Percentiles rank a stretch among this genome's conserved stretches.
These are phyloP conservation scores for Sturnus vulgaris DNA, from an alignment of 2,113 vertebrate species.

Conservation along the genomic window DNA sequence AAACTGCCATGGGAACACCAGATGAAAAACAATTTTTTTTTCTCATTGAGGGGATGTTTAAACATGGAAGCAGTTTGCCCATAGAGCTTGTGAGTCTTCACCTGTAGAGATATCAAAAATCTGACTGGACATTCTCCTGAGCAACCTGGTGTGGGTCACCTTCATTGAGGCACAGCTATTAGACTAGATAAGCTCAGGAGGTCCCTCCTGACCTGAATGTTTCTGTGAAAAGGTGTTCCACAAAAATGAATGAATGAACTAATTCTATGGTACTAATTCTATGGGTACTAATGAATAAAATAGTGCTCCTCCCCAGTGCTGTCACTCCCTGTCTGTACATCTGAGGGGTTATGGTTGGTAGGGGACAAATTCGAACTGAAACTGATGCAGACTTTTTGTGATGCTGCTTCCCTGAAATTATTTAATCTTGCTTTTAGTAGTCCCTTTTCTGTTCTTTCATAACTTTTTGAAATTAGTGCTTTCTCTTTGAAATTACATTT, in stretches of 20 bases:
- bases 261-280: no score
- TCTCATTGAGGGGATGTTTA: not conserved
- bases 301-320: not conserved
- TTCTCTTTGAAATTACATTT: not conserved
- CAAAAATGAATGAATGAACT: no score
- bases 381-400: not conserved
- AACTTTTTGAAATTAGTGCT: not conserved
- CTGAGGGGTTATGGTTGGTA: not conserved
- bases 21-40: not conserved
- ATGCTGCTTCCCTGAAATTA: not conserved
- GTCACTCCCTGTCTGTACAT: not conserved
- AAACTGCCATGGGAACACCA: not conserved
- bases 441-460: not conserved
- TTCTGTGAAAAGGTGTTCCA: not conserved
- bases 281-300: not conserved
- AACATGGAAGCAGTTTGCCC: not conserved
- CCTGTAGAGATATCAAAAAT: not conserved
- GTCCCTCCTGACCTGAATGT: not conserved
- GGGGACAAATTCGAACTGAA: not conserved
- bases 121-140: not conserved
- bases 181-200: not conserved
- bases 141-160: not conserved
- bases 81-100: not conserved
- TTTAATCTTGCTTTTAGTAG: not conserved
- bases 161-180: not conserved